Conservation (phyloP, 64 coral and sea anemone genomes). For the Hydrozoanthus tunicans region DNA sequence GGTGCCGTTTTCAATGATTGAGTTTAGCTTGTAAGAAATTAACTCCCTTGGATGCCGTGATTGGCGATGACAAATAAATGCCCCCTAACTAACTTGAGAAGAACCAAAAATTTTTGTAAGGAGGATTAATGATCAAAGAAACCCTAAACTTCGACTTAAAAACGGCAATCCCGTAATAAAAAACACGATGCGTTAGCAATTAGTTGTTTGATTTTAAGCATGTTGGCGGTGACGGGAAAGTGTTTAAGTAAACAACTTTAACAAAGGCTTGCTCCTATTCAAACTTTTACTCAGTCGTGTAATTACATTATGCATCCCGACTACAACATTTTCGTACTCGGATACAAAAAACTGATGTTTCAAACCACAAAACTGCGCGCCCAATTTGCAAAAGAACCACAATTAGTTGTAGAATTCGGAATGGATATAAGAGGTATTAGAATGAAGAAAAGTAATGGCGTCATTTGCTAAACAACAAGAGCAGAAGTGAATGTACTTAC, state of each 20-base stretch:
- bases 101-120: background rate
- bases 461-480: background rate
- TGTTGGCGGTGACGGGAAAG: background rate
- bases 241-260: slow-evolving; percentile 3
- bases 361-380: background rate
- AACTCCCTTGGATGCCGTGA: background rate
- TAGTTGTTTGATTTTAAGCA: background rate
- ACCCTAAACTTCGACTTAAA: background rate
- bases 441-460: background rate
- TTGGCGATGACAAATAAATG: slow-evolving; percentile 3
- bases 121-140: background rate
- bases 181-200: background rate
- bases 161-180: background rate
- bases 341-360: background rate
- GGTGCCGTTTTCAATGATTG: too few species aligned
- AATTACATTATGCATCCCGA: background rate
- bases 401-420: background rate
- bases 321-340: background rate
- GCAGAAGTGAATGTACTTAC: slow-evolving; percentile 45
- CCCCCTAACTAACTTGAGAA: background rate
- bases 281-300: slow-evolving; percentile 13
- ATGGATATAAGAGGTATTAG: background rate
- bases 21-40: too few species aligned
- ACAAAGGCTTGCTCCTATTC: background rate
- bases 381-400: background rate